Percentiles rank a stretch among this genome's conserved stretches.
Conservation (phyloP, 1,140 invertebrate genomes). For the Sycophila sp. region DNA sequence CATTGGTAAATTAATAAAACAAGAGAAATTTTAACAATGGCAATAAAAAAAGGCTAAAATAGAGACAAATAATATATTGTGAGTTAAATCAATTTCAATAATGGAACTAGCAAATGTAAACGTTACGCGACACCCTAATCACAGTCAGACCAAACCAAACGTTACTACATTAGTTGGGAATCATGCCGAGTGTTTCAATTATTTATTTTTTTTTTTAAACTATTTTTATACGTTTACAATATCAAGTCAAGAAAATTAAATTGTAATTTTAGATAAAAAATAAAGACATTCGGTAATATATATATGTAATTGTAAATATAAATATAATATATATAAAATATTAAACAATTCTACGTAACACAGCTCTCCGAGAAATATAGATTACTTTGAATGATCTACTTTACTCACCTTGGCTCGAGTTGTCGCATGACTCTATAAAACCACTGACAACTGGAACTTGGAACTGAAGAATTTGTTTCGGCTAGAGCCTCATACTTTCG, state of each 20-base stretch:
- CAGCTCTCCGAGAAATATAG: slow-evolving; percentile 22
- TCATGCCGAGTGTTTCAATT: slow-evolving; percentile 53
- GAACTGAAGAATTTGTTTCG: slow-evolving; percentile 48
- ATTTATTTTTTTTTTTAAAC: no score
- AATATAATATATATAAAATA: slow-evolving; percentile 14
- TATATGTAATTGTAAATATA: slow-evolving; percentile 15
- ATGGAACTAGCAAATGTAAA: slow-evolving; percentile 25
- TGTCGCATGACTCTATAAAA: slow-evolving; percentile 60
- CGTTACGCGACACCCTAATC: slow-evolving; percentile 31
- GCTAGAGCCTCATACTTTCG: slow-evolving; percentile 75
- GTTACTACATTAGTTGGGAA: slow-evolving; percentile 64
- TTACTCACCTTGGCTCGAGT: slow-evolving; percentile 60
- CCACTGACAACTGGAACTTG: slow-evolving; percentile 59
- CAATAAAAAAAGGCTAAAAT: neutral
- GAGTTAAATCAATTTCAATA: slow-evolving; percentile 1
- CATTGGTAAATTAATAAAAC: slow-evolving; percentile 12
- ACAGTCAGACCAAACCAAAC: slow-evolving; percentile 60
- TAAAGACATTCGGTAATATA: slow-evolving; percentile 19
- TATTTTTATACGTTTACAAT: slow-evolving; percentile 33
- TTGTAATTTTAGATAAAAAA: slow-evolving; percentile 19
- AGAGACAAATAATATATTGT: neutral
- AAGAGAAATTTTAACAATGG: neutral
- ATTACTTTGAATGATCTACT: neutral
- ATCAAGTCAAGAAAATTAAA: slow-evolving; percentile 32
- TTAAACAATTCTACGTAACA: slow-evolving; percentile 35